These are phyloP conservation scores for Corythornis vintsioides DNA, from an alignment of 2,113 vertebrate genomes.

Conservation along the genomic window DNA sequence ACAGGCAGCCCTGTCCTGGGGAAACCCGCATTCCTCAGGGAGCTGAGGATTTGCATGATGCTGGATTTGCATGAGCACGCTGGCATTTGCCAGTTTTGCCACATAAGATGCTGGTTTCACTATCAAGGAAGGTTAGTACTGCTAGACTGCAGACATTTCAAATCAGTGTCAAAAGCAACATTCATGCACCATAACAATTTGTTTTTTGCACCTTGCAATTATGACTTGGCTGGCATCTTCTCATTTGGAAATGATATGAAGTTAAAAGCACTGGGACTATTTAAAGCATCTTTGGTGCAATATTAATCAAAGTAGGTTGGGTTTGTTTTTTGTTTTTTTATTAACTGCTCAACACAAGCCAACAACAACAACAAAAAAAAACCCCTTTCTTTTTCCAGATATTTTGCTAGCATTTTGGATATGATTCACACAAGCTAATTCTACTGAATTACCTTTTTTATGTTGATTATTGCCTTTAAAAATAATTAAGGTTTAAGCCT, in stretches of 20 bases:
- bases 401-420: neutral
- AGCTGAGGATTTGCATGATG: neutral
- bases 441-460: conserved; percentile 15
- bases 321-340: neutral
- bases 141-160: neutral
- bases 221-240: neutral
- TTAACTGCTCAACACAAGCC: neutral
- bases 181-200: neutral
- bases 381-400: neutral
- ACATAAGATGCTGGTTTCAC: neutral
- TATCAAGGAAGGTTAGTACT: neutral
- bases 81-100: neutral
- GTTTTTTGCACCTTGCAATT: neutral
- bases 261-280: neutral
- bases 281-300: neutral
- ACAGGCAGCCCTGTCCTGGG: neutral
- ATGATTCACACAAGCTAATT: neutral
- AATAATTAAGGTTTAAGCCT: conserved; percentile 11
- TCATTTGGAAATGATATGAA: neutral
- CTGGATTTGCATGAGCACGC: neutral
- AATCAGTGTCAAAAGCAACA: neutral
- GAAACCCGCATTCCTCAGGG: neutral
- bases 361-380: neutral
- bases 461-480: conserved; percentile 42
- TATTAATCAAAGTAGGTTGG: neutral